Evolutionary conservation across 2,113 vertebrate species (phyloP).

Genomic region (Protobothrops mucrosquamatus): DNA sequence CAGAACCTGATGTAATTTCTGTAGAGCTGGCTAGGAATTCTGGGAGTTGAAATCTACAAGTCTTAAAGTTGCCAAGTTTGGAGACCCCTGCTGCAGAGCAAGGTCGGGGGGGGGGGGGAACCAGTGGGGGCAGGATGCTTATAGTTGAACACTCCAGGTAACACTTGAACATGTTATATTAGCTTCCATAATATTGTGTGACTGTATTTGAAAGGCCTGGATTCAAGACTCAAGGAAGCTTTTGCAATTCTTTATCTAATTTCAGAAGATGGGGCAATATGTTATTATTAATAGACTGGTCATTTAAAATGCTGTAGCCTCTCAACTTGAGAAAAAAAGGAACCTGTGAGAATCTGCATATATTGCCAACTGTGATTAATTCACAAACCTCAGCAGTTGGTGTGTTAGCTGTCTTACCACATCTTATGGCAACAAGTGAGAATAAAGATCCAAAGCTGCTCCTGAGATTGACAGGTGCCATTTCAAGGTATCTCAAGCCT

Average conservation of each 20-base stretch:
- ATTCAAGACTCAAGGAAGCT: not conserved
- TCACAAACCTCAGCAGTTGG: slow-evolving; percentile 54
- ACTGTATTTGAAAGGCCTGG: not conserved
- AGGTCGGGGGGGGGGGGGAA: not conserved
- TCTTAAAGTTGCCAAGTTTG: not conserved
- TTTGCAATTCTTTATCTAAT: not conserved
- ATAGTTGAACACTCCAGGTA: not conserved
- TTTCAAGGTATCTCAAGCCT: slow-evolving; percentile 37
- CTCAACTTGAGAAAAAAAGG: not conserved
- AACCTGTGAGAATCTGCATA: not conserved
- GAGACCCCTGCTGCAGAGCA: not conserved
- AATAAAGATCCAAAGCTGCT: slow-evolving; percentile 51
- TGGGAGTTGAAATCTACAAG: not conserved
- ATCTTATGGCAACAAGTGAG: slow-evolving; percentile 43
- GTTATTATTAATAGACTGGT: not conserved
- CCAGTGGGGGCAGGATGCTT: not conserved
- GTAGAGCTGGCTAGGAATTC: not conserved
- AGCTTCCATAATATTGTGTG: not conserved
- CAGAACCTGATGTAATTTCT: not conserved
- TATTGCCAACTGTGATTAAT: slow-evolving; percentile 62
- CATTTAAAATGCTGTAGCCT: not conserved
- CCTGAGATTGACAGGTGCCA: slow-evolving; percentile 40
- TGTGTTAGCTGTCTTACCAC: slow-evolving; percentile 54
- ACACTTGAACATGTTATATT: not conserved
- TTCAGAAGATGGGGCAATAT: not conserved